Conservation (phyloP, 2,797 vertebrate species). For the Acrossocheilus wenchowensis region DNA sequence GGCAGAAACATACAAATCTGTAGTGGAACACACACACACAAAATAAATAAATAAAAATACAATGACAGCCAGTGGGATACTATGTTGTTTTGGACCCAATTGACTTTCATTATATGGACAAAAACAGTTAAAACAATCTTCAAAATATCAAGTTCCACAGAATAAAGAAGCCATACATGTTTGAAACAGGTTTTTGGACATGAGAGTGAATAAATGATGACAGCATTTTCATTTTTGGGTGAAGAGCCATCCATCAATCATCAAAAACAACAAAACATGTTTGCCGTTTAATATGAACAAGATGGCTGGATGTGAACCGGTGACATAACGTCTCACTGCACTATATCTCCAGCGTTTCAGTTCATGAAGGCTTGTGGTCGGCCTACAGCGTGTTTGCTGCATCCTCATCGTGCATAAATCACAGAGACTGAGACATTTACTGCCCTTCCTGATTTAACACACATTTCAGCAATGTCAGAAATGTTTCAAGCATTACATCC, state of each 20-base stretch:
- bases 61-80: neutral
- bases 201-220: neutral
- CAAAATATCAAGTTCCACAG: no score
- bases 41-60: neutral
- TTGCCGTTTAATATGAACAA: neutral
- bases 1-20: neutral
- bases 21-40: no score
- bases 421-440: conserved; percentile 64
- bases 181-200: neutral
- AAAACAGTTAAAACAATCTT: neutral
- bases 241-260: neutral
- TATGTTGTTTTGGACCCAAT: neutral
- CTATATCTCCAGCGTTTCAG: neutral
- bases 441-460: conserved; percentile 76
- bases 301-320: neutral
- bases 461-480: conserved; percentile 76
- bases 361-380: neutral
- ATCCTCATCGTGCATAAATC: conserved; percentile 49
- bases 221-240: no score
- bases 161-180: neutral
- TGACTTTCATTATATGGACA: neutral
- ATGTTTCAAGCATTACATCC: conserved; percentile 70
- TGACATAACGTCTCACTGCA: neutral
- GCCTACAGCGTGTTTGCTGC: conserved; percentile 17
- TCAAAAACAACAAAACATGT: neutral